Evolutionary conservation across 2,113 vertebrate species (phyloP), one percentile per base, ranked within the genome.

Genomic region (Litocranius walleri): DNA sequence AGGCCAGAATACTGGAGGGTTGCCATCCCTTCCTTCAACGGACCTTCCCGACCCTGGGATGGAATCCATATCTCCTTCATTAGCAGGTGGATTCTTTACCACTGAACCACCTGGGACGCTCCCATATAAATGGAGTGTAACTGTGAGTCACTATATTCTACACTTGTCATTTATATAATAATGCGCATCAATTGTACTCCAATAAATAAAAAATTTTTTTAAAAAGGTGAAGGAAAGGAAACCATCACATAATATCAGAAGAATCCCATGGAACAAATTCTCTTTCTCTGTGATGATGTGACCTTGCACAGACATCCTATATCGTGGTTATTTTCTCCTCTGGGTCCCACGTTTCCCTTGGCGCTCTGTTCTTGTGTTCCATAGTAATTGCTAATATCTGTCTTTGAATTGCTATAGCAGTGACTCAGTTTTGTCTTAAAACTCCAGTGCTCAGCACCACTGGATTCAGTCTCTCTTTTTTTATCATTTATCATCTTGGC

Each of bases 161-260:
- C 67, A 25, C 67, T 23, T 74, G 14, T 43, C 25, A 25, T 40
- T 77, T 43, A 43, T 14, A 27, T 27, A 14, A 25, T 74, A 40
- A 43, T 27, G 11, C 6, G 27, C 36, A 43, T 27, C 21, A 43
- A 27, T 13, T 43, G 36, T 43, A 77, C 36, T 77, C 40, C 71
- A 77, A 14, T 43, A 77, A 43, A 43, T 25, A 43, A 77, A 43
- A 43, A 74, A 23, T 5, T 5, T 12, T 3, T 23, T 0, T 0
- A 6, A 74, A 36, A 90, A 10, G 17, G 33, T 15, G 2, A 74
- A 88, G 59, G 15, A 21, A 43, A 54, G 25, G 67, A 17, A 92
- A 29, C 13, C 36, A 13, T 11, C 25, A 1, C 0, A 6, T 6
- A 3, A 5, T 15, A 27, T 36, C 9, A 15, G 56, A 84, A 43